Evolutionary conservation across 2,797 vertebrate species (phyloP).

Genomic region (Clamator glandarius): DNA sequence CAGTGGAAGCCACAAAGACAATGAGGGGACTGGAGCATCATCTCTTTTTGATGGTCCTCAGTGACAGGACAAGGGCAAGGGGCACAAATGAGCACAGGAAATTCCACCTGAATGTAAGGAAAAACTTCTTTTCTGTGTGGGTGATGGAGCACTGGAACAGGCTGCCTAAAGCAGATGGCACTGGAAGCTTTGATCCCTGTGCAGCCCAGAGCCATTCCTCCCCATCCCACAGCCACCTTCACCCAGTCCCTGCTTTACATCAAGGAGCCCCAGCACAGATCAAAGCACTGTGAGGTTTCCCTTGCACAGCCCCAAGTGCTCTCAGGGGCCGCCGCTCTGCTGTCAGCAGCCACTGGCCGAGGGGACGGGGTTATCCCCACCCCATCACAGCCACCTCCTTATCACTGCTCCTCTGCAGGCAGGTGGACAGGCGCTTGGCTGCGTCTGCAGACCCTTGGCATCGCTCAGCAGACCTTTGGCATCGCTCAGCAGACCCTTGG

Average conservation of each 20-base stretch:
- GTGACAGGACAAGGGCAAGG: no score
- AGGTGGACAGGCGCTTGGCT: rapidly evolving
- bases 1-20: no score
- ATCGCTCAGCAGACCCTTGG: rapidly evolving
- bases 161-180: neutral
- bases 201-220: neutral
- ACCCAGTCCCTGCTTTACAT: neutral
- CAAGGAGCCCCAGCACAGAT: neutral
- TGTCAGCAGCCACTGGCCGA: neutral
- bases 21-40: no score
- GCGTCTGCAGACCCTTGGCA: rapidly evolving
- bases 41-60: no score
- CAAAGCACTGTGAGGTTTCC: neutral
- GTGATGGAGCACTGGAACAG: no score
- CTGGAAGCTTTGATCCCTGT: rapidly evolving
- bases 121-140: neutral
- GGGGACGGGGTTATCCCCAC: neutral
- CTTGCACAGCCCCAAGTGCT: neutral
- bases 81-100: no score
- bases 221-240: neutral
- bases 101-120: no score
- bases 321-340: neutral
- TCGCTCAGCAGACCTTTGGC: rapidly evolving
- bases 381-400: neutral
- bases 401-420: rapidly evolving